Evolutionary conservation across 2,797 vertebrate genomes (phyloP).

Genomic region (Mareca penelope): DNA sequence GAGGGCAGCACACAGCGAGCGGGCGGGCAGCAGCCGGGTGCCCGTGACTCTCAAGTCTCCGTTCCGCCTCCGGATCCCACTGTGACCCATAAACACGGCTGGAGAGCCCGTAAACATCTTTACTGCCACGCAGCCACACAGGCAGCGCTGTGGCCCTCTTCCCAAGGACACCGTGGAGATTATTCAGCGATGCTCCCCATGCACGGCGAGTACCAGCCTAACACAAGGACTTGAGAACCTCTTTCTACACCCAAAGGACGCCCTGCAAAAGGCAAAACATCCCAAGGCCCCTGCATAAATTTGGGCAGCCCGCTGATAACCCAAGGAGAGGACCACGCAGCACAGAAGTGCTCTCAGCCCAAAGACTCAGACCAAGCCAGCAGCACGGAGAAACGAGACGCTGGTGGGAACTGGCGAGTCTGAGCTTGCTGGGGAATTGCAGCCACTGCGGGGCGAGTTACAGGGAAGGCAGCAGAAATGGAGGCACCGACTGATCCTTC

Average conservation of each 20-base stretch:
- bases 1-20: background rate
- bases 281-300: background rate
- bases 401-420: rapidly evolving
- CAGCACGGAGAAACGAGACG: background rate
- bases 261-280: background rate
- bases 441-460: rapidly evolving
- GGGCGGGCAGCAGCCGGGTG: rapidly evolving
- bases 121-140: background rate
- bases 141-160: background rate
- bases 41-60: background rate
- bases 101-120: background rate
- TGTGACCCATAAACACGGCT: background rate
- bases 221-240: background rate
- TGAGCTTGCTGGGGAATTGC: slow-evolving; percentile 1
- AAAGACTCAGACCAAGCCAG: background rate
- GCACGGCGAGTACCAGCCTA: background rate
- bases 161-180: background rate
- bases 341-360: background rate
- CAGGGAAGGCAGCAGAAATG: background rate
- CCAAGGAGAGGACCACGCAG: background rate
- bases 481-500: background rate
- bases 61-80: background rate
- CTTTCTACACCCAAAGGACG: background rate
- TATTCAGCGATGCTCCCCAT: background rate
- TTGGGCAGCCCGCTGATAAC: no score